These are phyloP conservation scores for Cyprinodon brontotheroides DNA, from an alignment of 2,113 vertebrate genomes.

Conservation along the genomic window DNA sequence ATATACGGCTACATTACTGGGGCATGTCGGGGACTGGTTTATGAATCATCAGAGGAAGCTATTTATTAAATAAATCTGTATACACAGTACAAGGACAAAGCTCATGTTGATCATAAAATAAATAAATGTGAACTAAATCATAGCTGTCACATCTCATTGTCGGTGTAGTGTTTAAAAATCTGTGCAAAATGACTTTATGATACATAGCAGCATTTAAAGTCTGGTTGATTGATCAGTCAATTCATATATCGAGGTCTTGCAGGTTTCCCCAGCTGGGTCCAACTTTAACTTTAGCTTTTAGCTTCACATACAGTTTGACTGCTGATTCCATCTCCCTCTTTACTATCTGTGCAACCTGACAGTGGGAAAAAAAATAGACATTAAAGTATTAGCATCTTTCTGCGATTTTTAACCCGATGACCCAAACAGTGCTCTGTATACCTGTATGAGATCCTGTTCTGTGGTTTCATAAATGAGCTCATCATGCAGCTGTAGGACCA, in stretches of 20 bases:
- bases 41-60: not conserved
- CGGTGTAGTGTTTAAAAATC: conserved; percentile 33
- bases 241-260: conserved; percentile 87
- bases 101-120: conserved; percentile 26
- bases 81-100: not conserved
- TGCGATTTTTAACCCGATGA: not conserved
- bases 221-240: not conserved
- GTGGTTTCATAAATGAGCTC: conserved; percentile 95
- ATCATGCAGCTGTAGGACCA: conserved; percentile 94
- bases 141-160: conserved; percentile 44
- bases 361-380: not conserved
- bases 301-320: conserved; percentile 87
- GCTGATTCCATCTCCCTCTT: conserved; percentile 95
- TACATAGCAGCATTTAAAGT: not conserved
- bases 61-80: not conserved
- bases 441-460: conserved; percentile 90
- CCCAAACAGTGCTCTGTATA: conserved; percentile 54
- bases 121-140: not conserved
- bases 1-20: not conserved
- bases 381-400: not conserved
- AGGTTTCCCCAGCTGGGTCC: conserved; percentile 94
- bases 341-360: conserved; percentile 92
- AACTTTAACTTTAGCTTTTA: conserved; percentile 89
- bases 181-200: not conserved
- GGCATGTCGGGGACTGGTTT: too few relatives aligned